Percentiles rank a stretch among this genome's conserved stretches.
These are phyloP conservation scores for Brassicogethes aeneus DNA, from an alignment of 2,888 invertebrate genomes.

Conservation along the genomic window DNA sequence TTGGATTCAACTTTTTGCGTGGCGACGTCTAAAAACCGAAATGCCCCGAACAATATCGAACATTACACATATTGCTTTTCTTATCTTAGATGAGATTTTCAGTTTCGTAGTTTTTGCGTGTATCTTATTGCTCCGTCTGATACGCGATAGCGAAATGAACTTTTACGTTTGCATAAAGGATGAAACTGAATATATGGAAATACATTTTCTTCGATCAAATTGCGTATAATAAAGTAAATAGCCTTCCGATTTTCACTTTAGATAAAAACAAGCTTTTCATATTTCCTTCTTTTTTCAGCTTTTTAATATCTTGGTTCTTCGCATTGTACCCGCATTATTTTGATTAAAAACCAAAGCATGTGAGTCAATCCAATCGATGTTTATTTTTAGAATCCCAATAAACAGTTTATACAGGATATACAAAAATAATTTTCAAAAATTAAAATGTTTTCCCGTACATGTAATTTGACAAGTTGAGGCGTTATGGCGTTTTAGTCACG, in stretches of 20 bases:
- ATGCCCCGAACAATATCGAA: neutral
- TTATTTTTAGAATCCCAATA: no score
- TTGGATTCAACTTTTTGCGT: conserved; percentile 36
- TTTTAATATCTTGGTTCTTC: no score
- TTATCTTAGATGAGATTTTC: conserved; percentile 5
- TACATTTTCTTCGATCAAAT: conserved; percentile 9
- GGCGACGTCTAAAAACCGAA: conserved; percentile 13
- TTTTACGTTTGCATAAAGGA: conserved; percentile 3
- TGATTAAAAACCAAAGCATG: no score
- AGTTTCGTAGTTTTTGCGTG: neutral
- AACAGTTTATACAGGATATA: no score
- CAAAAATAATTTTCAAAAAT: no score
- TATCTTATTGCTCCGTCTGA: conserved; percentile 6
- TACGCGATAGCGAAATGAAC: conserved; percentile 3
- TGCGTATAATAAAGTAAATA: conserved; percentile 8
- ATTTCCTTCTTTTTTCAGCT: no score
- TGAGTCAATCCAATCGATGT: no score
- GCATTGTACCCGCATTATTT: no score
- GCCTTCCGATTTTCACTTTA: neutral
- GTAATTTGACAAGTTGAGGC: no score
- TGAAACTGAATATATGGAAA: conserved; percentile 1
- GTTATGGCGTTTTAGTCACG: no score
- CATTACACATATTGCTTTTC: conserved; percentile 1
- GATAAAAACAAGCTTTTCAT: no score
- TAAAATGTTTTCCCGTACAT: no score